Base-by-base conservation (phyloP, 2,113 vertebrate genomes). In the Sorex fumeus region DNA sequence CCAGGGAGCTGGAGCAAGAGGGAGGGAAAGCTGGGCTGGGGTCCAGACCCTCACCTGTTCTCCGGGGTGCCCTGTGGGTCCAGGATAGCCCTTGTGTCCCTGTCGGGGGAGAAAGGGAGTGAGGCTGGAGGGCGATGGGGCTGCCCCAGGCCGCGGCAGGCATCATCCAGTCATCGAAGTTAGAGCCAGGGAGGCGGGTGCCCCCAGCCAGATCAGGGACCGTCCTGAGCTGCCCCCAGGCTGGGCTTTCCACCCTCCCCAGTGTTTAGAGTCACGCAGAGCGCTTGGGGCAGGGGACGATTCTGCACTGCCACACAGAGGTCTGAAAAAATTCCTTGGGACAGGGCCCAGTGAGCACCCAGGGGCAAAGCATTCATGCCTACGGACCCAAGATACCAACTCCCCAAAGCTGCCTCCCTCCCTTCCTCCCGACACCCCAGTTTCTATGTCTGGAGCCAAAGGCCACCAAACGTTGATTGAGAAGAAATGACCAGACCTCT, bases 51-150 rank as follows among this genome's bases (percentile, higher is more conserved):
- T 99, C 96, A 99, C 99, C 97, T 98, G 97, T 95, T 99, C 99
- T 98, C 99, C 99, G 70, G 99, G 99, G 93, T 99, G 98, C 96
- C 99, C 99, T 53, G 98, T 97, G 21, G 99, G 98, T 98, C 99
- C 99, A 91, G 98, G 98, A 90, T 99, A 98, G 93, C 99, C 99
- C 98, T 98, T 99, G 85, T 98, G 98, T 87, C 99, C 99, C 99
- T 99, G 96, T 93, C 1, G 43, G 53, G n/a, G 40, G 32, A 94
- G 70, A 82, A 40, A 23, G 2, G 2, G 5, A 53, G 32, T 96
- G 66, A 96, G 92, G 57, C 27, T 12, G 9, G 64, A 36, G 84
- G 32, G 7, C 28, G 1, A n/a, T 43, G 27, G 18, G 11, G 28
- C 64, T 66, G 25, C 27, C 19, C 32, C 32, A 30, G 5, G 2